Evolutionary conservation across 1,140 invertebrate genomes (phyloP).

Genomic region (Bombyx mandarina): DNA sequence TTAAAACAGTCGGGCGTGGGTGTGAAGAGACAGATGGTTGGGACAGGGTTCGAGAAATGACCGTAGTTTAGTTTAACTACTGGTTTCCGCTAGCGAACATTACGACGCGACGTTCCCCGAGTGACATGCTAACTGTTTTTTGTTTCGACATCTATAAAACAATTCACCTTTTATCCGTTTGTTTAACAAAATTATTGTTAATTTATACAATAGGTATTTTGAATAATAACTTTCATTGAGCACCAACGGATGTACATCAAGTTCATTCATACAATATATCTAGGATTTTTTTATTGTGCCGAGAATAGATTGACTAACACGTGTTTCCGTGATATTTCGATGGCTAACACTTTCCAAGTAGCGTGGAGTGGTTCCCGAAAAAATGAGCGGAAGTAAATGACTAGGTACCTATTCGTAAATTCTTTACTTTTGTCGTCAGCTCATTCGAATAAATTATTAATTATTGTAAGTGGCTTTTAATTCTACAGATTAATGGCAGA

Average conservation of each 20-base stretch:
- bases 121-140: slow-evolving; percentile 27
- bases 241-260: not conserved
- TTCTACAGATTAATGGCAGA: too few species aligned
- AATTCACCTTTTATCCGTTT: not conserved
- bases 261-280: not conserved
- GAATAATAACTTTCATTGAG: too few species aligned
- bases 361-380: slow-evolving; percentile 5
- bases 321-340: not conserved
- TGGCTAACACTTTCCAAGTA: not conserved
- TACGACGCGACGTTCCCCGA: slow-evolving; percentile 9
- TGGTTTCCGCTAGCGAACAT: slow-evolving; percentile 43
- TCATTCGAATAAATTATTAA: too few species aligned
- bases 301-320: not conserved
- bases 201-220: too few species aligned
- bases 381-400: slow-evolving; percentile 9
- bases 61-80: slow-evolving; percentile 57
- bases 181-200: too few species aligned
- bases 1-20: slow-evolving; percentile 39
- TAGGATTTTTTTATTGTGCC: not conserved
- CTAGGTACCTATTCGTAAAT: not conserved
- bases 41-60: slow-evolving; percentile 41
- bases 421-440: too few species aligned
- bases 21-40: slow-evolving; percentile 32
- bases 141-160: not conserved
- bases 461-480: too few species aligned